Evolutionary conservation across 2,113 vertebrate species (phyloP).

Genomic region (Edolisoma coerulescens): DNA sequence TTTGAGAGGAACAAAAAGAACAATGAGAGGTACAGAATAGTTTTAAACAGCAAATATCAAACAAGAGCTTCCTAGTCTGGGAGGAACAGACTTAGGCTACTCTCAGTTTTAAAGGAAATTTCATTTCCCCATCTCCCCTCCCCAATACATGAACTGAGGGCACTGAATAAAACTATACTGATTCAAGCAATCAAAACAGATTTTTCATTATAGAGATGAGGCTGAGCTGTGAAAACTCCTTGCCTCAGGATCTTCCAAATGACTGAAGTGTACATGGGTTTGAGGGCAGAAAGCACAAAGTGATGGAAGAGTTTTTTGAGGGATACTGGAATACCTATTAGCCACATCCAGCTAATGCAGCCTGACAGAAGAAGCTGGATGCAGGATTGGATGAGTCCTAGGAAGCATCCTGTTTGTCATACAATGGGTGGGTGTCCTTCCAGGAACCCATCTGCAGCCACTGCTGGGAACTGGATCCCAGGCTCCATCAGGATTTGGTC

Average conservation of each 20-base stretch:
- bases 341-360: neutral
- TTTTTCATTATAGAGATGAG: neutral
- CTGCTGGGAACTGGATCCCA: neutral
- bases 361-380: neutral
- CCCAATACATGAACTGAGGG: neutral
- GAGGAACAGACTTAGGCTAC: neutral
- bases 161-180: neutral
- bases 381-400: neutral
- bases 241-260: neutral
- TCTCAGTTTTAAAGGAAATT: neutral
- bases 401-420: neutral
- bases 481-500: neutral
- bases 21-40: neutral
- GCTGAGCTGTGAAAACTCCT: neutral
- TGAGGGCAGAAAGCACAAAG: neutral
- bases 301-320: neutral
- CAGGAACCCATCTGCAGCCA: neutral
- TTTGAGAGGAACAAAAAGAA: neutral
- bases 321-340: neutral
- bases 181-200: neutral
- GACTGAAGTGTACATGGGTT: neutral
- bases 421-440: neutral
- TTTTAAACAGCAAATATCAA: neutral
- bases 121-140: accelerated
- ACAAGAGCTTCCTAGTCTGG: neutral